Evolutionary conservation across 2,888 invertebrate species (phyloP), one percentile per base, ranked within the genome.

Genomic region (Limnephilus marmoratus): DNA sequence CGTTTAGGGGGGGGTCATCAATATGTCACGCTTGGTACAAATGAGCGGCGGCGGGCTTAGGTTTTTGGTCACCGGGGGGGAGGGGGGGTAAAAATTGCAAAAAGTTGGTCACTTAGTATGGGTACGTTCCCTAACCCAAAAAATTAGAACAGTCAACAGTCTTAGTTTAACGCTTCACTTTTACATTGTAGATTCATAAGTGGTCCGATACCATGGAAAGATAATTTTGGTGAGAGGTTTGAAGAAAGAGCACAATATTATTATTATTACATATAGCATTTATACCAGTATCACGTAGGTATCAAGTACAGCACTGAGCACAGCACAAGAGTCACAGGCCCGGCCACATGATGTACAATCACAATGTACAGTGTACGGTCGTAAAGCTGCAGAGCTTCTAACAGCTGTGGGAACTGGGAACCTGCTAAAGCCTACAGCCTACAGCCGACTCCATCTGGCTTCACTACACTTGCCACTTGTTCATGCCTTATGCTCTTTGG

Each of bases 391-490:
- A n/a, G n/a, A 29, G 13, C 53, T 15, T 41, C 85, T 49, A n/a
- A 45, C 45, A n/a, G 45, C 53, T 87, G 87, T 87, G 87, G 49
- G 87, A 87, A 87, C 87, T 87, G 83, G 83, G 83, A 83, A 83
- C 83, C 83, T 83, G 83, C 37, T 53, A 31, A 31, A 18, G 68
- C 24, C 68, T 24, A 68, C 0, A 18, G 53, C 15, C 15, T 18
- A 53, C 53, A 53, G 86, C 49, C 29, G 34, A 24, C 49, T 24
- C 87, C 87, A 87, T 87, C 87, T 87, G 83, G 83, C 18, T 37
- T 11, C 83, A 41, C 15, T 18, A 18, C 18, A 4, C 68, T 24
- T 68, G 49, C 15, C 49, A 49, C 49, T 68, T 18, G 53, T 24
- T 5, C 53, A 24, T 68, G 68, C 68, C 68, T 68, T 24, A 68